Evolutionary conservation across 2,113 vertebrate genomes (phyloP).

Genomic region (Pterocles gutturalis): DNA sequence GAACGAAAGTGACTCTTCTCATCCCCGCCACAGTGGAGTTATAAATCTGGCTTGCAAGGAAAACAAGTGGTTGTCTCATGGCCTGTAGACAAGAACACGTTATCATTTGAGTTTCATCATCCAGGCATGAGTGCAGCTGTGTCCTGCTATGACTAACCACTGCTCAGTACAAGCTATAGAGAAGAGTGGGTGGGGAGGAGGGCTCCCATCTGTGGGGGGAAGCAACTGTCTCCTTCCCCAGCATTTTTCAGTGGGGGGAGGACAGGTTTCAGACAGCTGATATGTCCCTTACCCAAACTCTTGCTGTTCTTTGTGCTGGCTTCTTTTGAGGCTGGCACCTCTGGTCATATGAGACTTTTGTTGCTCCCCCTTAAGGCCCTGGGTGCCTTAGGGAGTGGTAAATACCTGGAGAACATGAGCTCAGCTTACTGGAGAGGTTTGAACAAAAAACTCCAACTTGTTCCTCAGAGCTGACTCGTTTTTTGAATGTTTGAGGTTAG

Average conservation of each 20-base stretch:
- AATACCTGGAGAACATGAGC: neutral
- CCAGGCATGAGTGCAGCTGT: neutral
- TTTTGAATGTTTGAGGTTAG: neutral
- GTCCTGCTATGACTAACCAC: constrained; percentile 19
- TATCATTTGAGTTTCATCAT: constrained; percentile 3
- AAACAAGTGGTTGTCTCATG: neutral
- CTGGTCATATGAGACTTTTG: neutral
- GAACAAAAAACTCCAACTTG: neutral
- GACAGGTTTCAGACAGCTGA: neutral
- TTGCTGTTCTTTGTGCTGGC: neutral
- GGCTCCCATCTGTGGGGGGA: neutral
- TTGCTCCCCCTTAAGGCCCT: neutral
- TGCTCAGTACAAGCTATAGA: neutral
- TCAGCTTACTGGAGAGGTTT: neutral
- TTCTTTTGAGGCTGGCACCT: neutral
- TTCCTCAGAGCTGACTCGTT: neutral
- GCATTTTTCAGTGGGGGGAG: neutral
- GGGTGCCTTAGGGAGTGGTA: neutral
- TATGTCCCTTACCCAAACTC: neutral
- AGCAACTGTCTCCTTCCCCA: neutral
- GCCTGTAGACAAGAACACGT: neutral
- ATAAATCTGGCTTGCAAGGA: neutral
- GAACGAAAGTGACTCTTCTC: neutral
- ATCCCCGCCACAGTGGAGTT: neutral
- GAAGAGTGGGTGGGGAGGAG: neutral